Base-by-base conservation (phyloP, 2,797 vertebrate genomes). In the Philypnodon macrostomus region DNA sequence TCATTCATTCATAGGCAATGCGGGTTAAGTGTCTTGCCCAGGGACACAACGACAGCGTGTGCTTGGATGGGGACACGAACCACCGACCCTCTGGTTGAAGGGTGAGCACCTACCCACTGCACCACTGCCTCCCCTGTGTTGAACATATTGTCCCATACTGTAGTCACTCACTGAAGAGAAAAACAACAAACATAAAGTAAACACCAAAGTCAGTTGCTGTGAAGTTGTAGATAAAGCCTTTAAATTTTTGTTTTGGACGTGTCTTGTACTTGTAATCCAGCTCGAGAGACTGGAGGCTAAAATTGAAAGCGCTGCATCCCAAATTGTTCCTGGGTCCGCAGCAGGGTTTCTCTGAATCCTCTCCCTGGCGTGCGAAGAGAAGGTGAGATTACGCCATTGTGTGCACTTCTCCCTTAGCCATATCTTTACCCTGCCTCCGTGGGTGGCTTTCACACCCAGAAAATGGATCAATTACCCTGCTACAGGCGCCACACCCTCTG, bases 391-490 rank as follows among this genome's bases (percentile, higher is more conserved):
- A 75, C 59, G 67, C 62, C 63, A 47, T 45, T 57, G 63, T 67
- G 67, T 47, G 47, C 50, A 68, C 58, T 63, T 67, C 79, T 29
- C 27, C 71, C 55, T 47, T 62, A 68, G 68, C 56, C 11, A 26
- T 58, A 64, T 83, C 76, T 53, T 70, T 58, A 34, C 72, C 68
- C 60, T 37, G 75, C 80, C 41, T 71, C 77, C 2, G 75, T 14
- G 58, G 63, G 70, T 60, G 70, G 59, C 38, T 75, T 79, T 84
- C 70, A 75, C 76, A 79, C 71, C 68, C 63, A 72, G 65, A 75
- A 79, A 82, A 83, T 77, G 65, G 71, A 81, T 83, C 75, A 84
- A 79, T 86, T 80, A 83, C 74, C 76, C 64, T 68, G 75, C 67
- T 68, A 67, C 56, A 69, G 60, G 67, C 64, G 56, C 54, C 58